These are phyloP conservation scores for Physeter macrocephalus DNA, from an alignment of 2,113 vertebrate genomes.

Conservation along the genomic window DNA sequence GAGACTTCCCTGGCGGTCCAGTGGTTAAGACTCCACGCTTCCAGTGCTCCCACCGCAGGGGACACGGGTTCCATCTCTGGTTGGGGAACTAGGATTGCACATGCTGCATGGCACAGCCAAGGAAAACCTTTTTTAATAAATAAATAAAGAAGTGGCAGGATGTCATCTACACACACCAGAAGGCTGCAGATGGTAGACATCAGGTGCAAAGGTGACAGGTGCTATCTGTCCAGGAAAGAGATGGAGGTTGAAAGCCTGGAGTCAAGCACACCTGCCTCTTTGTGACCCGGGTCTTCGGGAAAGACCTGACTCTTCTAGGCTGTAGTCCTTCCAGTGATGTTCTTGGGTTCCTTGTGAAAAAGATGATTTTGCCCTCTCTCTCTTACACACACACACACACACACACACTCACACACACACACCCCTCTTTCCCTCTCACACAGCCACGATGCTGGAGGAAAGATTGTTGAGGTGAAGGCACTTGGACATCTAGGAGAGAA, in stretches of 20 bases:
- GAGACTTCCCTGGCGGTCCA: no score
- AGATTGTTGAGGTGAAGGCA: neutral
- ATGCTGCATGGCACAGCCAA: no score
- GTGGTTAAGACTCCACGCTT: no score
- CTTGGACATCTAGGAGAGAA: neutral
- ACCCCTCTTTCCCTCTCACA: neutral
- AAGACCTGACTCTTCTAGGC: neutral
- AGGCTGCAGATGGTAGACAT: neutral
- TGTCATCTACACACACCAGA: fast-evolving
- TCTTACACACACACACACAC: neutral
- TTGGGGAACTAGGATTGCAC: no score
- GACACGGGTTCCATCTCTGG: no score
- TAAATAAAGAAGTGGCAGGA: neutral
- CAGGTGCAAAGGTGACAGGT: fast-evolving
- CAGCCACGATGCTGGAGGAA: neutral
- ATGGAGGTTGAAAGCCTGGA: neutral
- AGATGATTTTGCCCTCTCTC: neutral
- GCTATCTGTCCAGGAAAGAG: neutral
- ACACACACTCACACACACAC: neutral
- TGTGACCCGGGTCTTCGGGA: neutral
- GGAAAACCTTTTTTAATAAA: no score
- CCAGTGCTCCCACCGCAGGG: no score
- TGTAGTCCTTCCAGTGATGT: neutral
- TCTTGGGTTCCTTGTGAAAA: neutral
- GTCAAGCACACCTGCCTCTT: neutral